Base-by-base conservation (phyloP, 2,888 invertebrate species). In the Plagodis pulveraria region DNA sequence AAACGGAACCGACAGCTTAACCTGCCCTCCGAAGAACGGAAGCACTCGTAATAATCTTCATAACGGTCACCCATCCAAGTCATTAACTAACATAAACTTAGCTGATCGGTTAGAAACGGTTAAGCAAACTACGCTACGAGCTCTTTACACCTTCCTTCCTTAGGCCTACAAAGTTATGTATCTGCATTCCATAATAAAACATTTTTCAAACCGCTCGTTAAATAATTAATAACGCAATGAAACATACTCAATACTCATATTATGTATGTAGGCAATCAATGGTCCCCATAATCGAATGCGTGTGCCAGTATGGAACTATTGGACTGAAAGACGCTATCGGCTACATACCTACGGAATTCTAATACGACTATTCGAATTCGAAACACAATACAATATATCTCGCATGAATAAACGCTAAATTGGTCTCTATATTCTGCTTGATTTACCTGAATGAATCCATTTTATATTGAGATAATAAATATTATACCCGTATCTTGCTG, bases 401-500 rank as follows among this genome's bases (percentile, higher is more conserved):
- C 54, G 58, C 63, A 50, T 62, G 63, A 56, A 58, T 59, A 54
- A 51, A 55, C 61, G 53, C 48, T 56, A 63, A 67, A 67, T 65
- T 62, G 65, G 40, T 40, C 55, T 52, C 58, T 53, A 61, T 53
- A 58, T 61, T 65, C 47, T 56, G 55, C 52, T 57, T 59, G 61
- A 65, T 67, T 63, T 63, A 55, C 57, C 55, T 58, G 42, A 55
- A 45, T 50, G 48, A 59, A 51, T 40, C 6, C 36, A 40, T 54
- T 40, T 47, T 42, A 54, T 36, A 36, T 36, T 36, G 36, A 36
- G 36, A 8, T 36, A 36, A 36, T 36, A 54, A 50, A 46, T 54
- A 54, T 32, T 22, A 11, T 12, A 40, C 7, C 40, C 48, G 43
- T 38, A 52, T 52, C 33, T 51, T 51, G 34, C 22, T 38, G 41